Percentiles rank a stretch among this genome's conserved stretches.
These are phyloP conservation scores for Penaeus chinensis DNA, from an alignment of 1,140 invertebrate genomes.

Conservation along the genomic window DNA sequence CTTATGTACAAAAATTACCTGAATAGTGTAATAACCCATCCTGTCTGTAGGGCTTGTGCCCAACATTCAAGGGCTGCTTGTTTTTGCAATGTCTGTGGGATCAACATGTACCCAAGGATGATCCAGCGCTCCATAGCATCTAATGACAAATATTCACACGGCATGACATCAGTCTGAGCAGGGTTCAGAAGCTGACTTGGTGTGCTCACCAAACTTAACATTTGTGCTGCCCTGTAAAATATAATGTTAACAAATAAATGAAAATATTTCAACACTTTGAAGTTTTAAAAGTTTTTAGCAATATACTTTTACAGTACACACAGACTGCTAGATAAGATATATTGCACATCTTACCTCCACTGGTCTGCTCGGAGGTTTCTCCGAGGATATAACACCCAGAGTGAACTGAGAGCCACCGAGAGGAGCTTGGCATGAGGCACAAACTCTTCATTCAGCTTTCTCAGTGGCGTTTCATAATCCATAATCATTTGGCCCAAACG, in stretches of 20 bases:
- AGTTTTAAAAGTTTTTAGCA: too few species aligned
- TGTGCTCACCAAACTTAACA: constrained; percentile 92
- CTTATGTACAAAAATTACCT: too few species aligned
- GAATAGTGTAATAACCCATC: constrained; percentile 88
- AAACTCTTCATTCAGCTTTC: constrained; percentile 97
- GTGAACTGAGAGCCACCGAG: constrained; percentile 85
- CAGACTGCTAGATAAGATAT: background rate
- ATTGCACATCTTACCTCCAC: constrained; percentile 74
- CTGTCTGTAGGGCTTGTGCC: constrained; percentile 89
- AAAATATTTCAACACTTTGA: background rate
- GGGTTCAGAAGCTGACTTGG: constrained; percentile 92
- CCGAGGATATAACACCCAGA: constrained; percentile 87
- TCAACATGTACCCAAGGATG: constrained; percentile 82
- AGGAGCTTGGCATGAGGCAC: constrained; percentile 92
- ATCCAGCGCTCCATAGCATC: constrained; percentile 97
- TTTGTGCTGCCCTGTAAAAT: constrained; percentile 79
- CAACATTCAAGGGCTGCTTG: constrained; percentile 86
- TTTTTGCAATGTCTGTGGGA: constrained; percentile 85
- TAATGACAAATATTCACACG: constrained; percentile 95
- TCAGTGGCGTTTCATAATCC: constrained; percentile 96
- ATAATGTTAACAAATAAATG: constrained; percentile 22
- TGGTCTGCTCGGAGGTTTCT: constrained; percentile 94
- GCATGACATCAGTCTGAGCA: constrained; percentile 94
- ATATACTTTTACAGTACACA: background rate
- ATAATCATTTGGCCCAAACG: constrained; percentile 96